Conservation (phyloP, 2,113 vertebrate genomes). For the Phyllostomus discolor region DNA sequence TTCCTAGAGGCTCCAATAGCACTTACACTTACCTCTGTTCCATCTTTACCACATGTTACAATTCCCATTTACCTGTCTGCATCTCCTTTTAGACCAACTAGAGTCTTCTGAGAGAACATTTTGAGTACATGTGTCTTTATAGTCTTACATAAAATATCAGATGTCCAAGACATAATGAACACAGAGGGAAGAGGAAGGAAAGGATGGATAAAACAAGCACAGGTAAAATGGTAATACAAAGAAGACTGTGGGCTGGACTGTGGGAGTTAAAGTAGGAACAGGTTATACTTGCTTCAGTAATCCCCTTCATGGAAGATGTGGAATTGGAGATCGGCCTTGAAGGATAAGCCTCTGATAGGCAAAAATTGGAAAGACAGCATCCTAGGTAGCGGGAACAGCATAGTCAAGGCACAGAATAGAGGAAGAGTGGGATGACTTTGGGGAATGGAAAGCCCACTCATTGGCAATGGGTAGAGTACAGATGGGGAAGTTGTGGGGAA, state of each 20-base stretch:
- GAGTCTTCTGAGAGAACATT: neutral
- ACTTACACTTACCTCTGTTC: neutral
- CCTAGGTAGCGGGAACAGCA: neutral
- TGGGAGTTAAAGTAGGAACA: neutral
- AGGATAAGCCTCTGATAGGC: neutral
- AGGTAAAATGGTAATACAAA: constrained; percentile 12
- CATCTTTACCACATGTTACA: neutral
- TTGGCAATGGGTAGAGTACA: constrained; percentile 40
- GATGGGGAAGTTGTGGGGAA: constrained; percentile 36
- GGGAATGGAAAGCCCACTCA: neutral
- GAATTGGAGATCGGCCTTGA: neutral
- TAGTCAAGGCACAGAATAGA: neutral
- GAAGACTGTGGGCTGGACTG: neutral
- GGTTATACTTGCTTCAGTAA: neutral
- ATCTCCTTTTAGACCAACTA: neutral
- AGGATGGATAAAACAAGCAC: neutral
- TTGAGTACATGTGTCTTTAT: neutral
- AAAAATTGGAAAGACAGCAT: neutral
- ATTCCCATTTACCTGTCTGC: neutral
- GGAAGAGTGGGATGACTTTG: neutral
- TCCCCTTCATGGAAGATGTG: neutral
- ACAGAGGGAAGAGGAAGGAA: neutral
- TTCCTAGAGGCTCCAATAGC: neutral
- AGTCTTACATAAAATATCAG: neutral
- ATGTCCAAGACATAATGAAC: neutral